These are phyloP conservation scores for Gallirallus australis DNA, from an alignment of 2,797 vertebrate genomes.

Conservation along the genomic window DNA sequence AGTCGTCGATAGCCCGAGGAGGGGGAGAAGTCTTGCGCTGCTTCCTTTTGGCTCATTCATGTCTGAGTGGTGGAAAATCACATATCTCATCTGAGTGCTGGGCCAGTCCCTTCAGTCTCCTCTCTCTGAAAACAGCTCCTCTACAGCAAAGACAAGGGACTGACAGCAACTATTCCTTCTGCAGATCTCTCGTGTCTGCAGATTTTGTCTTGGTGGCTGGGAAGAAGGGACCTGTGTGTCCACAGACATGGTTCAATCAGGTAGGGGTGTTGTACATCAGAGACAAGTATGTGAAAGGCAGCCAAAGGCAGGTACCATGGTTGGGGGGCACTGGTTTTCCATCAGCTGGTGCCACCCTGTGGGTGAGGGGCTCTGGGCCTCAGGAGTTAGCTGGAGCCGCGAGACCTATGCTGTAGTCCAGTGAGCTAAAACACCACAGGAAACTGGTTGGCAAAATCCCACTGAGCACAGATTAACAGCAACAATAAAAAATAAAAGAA, in stretches of 20 bases:
- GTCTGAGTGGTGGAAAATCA: background rate
- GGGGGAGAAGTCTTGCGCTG: background rate
- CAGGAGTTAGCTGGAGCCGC: background rate
- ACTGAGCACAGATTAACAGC: background rate
- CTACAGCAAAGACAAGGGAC: rapidly evolving
- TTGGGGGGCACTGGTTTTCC: background rate
- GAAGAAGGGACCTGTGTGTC: background rate
- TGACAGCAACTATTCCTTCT: background rate
- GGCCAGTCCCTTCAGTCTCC: background rate
- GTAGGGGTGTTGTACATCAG: background rate
- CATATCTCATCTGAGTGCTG: background rate
- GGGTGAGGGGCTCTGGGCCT: background rate
- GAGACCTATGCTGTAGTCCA: background rate
- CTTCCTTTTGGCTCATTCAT: background rate
- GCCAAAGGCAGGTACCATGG: background rate
- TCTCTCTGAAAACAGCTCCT: background rate
- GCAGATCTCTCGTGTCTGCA: background rate
- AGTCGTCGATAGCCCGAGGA: rapidly evolving
- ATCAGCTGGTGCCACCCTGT: background rate
- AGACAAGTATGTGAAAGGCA: background rate
- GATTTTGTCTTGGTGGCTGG: background rate
- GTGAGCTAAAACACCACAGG: background rate
- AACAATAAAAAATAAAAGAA: background rate
- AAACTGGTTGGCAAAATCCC: background rate
- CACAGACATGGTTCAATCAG: background rate